Evolutionary conservation across 1,140 invertebrate genomes (phyloP).

Genomic region (Polypedilum pembai): DNA sequence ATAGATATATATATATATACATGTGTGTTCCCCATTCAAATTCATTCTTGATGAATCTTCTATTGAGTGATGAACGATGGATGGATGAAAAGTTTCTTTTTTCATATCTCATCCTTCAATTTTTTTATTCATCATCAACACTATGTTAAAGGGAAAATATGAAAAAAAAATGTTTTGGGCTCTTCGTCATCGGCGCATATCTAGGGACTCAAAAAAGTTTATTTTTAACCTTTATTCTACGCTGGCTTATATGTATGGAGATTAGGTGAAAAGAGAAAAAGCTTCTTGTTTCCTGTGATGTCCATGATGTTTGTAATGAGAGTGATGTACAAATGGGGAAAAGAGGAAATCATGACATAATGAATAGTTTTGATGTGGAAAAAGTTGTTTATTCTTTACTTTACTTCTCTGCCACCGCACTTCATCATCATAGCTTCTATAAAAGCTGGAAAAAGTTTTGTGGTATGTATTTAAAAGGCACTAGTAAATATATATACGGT

Average conservation of each 20-base stretch:
- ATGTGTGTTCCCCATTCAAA: background rate
- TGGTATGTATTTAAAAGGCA: background rate
- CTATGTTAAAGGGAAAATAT: background rate
- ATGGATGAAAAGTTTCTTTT: conserved; percentile 3
- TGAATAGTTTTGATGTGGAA: conserved; percentile 9
- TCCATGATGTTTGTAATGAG: background rate
- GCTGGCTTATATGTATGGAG: background rate
- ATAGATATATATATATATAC: too few relatives aligned
- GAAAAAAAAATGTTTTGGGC: background rate
- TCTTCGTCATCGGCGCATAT: background rate
- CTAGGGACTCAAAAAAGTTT: background rate
- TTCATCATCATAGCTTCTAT: background rate
- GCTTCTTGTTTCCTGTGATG: background rate
- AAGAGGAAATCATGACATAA: background rate
- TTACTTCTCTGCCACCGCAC: background rate
- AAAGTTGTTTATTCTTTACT: background rate
- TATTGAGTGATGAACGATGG: background rate
- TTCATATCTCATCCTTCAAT: background rate
- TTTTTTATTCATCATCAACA: conserved; percentile 11
- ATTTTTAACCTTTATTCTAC: conserved; percentile 4
- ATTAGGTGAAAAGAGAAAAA: background rate
- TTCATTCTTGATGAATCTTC: too few relatives aligned
- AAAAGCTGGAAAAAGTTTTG: background rate
- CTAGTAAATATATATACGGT: background rate
- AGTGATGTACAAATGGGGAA: background rate